Evolutionary conservation across 2,888 invertebrate species (phyloP).

Genomic region (Leptarthrus brevirostris): DNA sequence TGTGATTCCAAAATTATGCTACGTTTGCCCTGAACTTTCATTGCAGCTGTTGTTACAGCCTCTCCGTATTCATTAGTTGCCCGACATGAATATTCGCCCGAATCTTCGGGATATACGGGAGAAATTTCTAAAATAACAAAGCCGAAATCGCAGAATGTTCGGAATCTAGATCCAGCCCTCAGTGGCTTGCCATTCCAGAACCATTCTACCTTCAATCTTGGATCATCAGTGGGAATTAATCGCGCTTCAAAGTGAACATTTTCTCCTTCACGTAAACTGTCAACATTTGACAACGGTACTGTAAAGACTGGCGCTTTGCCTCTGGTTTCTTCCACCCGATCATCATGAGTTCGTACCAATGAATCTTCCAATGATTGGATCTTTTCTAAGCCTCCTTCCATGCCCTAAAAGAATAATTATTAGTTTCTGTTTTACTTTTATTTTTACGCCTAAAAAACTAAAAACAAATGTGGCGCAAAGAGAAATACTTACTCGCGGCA

Average conservation of each 20-base stretch:
- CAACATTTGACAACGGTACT: conserved; percentile 87
- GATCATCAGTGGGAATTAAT: conserved; percentile 89
- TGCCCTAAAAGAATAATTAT: conserved; percentile 72
- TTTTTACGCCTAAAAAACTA: not conserved
- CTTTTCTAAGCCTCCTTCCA: conserved; percentile 95
- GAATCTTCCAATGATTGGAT: conserved; percentile 93
- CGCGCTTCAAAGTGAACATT: conserved; percentile 92
- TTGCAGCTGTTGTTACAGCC: conserved; percentile 88
- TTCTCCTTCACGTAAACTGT: conserved; percentile 89
- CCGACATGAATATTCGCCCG: conserved; percentile 90
- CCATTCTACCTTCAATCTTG: conserved; percentile 92
- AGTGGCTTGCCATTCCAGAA: conserved; percentile 93
- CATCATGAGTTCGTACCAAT: conserved; percentile 80
- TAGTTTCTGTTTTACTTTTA: too few relatives aligned
- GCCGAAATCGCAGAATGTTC: conserved; percentile 97
- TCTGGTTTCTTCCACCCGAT: conserved; percentile 77
- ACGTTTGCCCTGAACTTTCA: conserved; percentile 92
- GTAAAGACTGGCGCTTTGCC: conserved; percentile 92
- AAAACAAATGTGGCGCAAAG: too few relatives aligned
- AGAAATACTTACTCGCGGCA: conserved; percentile 81
- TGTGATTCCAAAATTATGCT: conserved; percentile 93
- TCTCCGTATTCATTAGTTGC: conserved; percentile 90
- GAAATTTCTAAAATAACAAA: conserved; percentile 97
- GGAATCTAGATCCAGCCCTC: conserved; percentile 90
- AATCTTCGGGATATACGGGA: conserved; percentile 96